Base-by-base conservation (phyloP, 2,113 vertebrate genomes). In the Lasiurus borealis region DNA sequence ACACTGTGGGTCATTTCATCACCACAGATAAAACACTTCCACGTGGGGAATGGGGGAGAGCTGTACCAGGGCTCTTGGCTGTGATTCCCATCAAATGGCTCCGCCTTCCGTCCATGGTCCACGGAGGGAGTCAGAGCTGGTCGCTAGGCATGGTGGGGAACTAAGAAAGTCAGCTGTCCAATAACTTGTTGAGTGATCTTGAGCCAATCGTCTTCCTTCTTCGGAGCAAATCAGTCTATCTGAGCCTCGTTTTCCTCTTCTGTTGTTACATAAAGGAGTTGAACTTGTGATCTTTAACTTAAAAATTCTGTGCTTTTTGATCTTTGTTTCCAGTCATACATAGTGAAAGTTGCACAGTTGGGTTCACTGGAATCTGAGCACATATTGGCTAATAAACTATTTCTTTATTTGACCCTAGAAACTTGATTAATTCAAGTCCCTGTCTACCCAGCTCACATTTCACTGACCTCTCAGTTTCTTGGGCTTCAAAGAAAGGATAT, bases 361-460 rank as follows among this genome's bases (percentile, higher is more conserved):
- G 11, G 15, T 46, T 57, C 44, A 27, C 50, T 76, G 36, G 27
- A n/a, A 73, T 14, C 31, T 16, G 11, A 69, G 50, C 19, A 50
- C 69, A 34, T 50, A 34, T 31, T 59, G 73, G 68, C 59, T 77
- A 19, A 8, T 71, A 27, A 64, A 85, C 16, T 11, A 25, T 50
- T 62, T 87, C 95, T 85, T 76, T 34, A 50, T 88, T 72, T 93
- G 12, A 68, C 62, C 23, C 48, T 76, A 36, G 31, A 76, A 52
- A 46, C 1, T 6, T 50, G 59, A 36, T 64, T 68, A 48, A 77
- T 14, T 76, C 23, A 66, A n/a, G 31, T 34, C 8, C 1, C 29
- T 3, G 3, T 66, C 50, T 80, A 12, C 21, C 29, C 8, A 54
- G 73, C 21, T 50, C 46, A 75, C 8, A 69, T 44, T 48, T 92